Evolutionary conservation across 2,797 vertebrate genomes (phyloP).

Genomic region (Cirrhinus mrigala): DNA sequence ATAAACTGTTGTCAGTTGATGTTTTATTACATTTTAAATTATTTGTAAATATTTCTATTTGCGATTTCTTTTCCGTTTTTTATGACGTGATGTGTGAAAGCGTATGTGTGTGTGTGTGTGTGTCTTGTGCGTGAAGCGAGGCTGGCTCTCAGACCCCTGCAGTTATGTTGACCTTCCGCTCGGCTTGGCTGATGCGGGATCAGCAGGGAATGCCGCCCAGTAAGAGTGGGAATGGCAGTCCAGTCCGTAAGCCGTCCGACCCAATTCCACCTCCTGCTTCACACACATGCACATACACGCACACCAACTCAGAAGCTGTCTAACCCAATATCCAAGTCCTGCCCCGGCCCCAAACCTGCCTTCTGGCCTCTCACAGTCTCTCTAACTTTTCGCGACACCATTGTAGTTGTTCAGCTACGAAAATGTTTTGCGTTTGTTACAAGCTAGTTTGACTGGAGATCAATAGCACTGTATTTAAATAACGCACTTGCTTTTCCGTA

Average conservation of each 20-base stretch:
- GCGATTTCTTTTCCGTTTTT: conserved; percentile 3
- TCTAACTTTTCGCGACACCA: conserved; percentile 1
- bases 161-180: conserved; percentile 85
- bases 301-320: conserved; percentile 47
- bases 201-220: conserved; percentile 78
- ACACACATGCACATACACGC: conserved; percentile 42
- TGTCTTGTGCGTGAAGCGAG: conserved; percentile 32
- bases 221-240: conserved; percentile 79
- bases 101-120: conserved; percentile 56
- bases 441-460: background rate
- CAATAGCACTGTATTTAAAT: background rate
- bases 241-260: conserved; percentile 74
- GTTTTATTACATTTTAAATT: too few species aligned
- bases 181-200: conserved; percentile 79
- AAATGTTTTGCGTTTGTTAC: background rate
- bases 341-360: conserved; percentile 33
- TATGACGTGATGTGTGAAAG: conserved; percentile 5
- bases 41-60: background rate
- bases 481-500: background rate
- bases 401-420: conserved; percentile 18
- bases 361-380: conserved; percentile 24
- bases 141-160: conserved; percentile 71
- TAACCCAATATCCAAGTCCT: conserved; percentile 32
- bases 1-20: too few species aligned
- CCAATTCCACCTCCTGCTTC: conserved; percentile 75